Conservation (phyloP, 2,113 vertebrate species). For the Protobothrops flavoviridis region DNA sequence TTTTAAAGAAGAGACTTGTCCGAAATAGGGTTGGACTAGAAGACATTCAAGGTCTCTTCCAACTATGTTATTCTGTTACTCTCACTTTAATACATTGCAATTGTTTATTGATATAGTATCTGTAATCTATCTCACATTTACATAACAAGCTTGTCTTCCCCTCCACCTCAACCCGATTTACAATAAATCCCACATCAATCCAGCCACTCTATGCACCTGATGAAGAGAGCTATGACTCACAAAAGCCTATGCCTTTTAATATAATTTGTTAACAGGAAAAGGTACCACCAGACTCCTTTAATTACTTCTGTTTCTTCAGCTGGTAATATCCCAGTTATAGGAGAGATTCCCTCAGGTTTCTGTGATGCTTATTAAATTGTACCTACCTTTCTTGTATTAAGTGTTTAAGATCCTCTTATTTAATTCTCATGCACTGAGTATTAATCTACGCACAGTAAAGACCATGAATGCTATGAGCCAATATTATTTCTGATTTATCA, state of each 20-base stretch:
- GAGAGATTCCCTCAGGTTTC: background rate
- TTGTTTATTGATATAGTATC: background rate
- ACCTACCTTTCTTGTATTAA: background rate
- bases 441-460: background rate
- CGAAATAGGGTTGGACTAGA: background rate
- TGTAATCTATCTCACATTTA: background rate
- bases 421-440: background rate
- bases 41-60: background rate
- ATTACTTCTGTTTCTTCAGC: background rate
- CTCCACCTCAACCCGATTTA: background rate
- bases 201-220: background rate
- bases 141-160: background rate
- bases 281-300: background rate
- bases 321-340: background rate
- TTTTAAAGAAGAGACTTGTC: background rate
- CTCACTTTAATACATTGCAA: background rate
- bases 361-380: background rate
- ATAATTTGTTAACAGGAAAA: background rate
- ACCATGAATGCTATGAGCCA: background rate
- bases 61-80: background rate
- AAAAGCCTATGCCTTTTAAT: background rate
- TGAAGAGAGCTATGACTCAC: background rate
- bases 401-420: background rate
- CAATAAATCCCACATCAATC: background rate
- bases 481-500: background rate